These are phyloP conservation scores for Hedya salicella DNA, from an alignment of 2,888 invertebrate species.

Conservation along the genomic window DNA sequence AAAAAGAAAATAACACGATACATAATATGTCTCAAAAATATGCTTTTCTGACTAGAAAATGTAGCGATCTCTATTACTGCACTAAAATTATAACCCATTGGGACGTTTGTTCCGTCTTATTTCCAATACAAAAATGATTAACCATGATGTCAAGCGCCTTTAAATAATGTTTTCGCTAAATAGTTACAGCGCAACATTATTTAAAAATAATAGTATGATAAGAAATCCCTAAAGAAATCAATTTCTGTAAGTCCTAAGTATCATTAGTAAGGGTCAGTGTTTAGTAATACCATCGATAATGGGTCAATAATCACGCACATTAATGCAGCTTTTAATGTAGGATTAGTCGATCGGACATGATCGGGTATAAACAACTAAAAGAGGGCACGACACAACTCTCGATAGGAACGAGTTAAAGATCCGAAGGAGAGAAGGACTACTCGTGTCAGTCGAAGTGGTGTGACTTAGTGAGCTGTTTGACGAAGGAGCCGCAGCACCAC, in stretches of 20 bases:
- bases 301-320: slow-evolving; percentile 58
- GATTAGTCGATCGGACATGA: slow-evolving; percentile 14
- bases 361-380: slow-evolving; percentile 8
- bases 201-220: slow-evolving; percentile 12
- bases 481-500: slow-evolving; percentile 93
- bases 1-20: slow-evolving; percentile 29
- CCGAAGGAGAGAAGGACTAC: slow-evolving; percentile 53
- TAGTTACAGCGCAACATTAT: slow-evolving; percentile 9
- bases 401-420: slow-evolving; percentile 46
- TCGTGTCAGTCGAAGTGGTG: slow-evolving; percentile 88
- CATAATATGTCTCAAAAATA: slow-evolving; percentile 5
- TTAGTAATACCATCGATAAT: slow-evolving; percentile 52
- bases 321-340: slow-evolving; percentile 43
- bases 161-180: slow-evolving; percentile 15
- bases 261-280: slow-evolving; percentile 26
- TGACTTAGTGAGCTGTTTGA: slow-evolving; percentile 90
- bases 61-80: neutral
- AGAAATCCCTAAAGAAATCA: neutral
- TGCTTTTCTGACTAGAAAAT: slow-evolving; percentile 35
- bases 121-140: slow-evolving; percentile 10
- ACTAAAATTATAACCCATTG: slow-evolving; percentile 13
- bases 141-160: neutral
- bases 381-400: slow-evolving; percentile 22
- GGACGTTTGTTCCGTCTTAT: slow-evolving; percentile 20
- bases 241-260: slow-evolving; percentile 6